These are phyloP conservation scores for Brachionus koreanus DNA, from an alignment of 1,140 invertebrate species.

Conservation along the genomic window DNA sequence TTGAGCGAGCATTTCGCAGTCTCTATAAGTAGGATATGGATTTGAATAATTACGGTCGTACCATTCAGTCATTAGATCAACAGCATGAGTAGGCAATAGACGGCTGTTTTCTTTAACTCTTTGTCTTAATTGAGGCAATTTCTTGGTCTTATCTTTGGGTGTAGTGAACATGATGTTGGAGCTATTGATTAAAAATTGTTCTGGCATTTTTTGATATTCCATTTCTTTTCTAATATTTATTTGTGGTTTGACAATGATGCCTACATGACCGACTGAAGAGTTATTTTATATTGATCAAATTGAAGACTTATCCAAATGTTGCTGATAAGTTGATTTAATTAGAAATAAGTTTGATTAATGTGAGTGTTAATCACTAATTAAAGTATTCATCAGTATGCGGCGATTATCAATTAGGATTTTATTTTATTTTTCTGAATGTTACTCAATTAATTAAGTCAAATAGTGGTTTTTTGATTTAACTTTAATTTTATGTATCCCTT, in stretches of 20 bases:
- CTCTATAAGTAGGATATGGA: constrained; percentile 26
- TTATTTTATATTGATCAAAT: background rate
- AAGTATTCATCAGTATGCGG: background rate
- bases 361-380: constrained; percentile 42
- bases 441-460: background rate
- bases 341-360: background rate
- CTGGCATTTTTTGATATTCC: background rate
- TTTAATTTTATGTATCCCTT: background rate
- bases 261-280: background rate
- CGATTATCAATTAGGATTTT: background rate
- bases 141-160: background rate
- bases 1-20: constrained; percentile 13
- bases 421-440: background rate
- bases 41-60: constrained; percentile 22
- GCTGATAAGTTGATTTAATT: background rate
- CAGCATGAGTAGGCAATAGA: background rate
- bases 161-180: background rate
- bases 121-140: background rate
- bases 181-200: background rate
- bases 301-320: background rate
- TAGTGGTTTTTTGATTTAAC: background rate
- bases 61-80: constrained; percentile 42
- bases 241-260: background rate
- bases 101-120: constrained; percentile 38
- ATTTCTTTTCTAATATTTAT: background rate